A percentile compares a stretch with the other conserved stretches of the same genome.
Conservation (phyloP, 2,797 vertebrate genomes). For the Tauraco hartlaubi region DNA sequence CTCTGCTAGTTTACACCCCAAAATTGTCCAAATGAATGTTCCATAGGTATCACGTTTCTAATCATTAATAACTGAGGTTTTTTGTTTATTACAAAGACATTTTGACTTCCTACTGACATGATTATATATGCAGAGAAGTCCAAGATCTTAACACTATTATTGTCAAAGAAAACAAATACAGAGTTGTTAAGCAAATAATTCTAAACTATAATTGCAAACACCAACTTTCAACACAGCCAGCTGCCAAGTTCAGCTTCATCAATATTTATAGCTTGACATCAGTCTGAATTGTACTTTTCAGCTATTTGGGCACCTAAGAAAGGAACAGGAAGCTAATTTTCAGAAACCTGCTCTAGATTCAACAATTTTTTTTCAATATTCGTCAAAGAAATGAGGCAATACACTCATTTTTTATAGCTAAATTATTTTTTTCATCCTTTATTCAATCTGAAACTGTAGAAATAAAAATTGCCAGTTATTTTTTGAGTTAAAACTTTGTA, state of each 20-base stretch:
- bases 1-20: neutral
- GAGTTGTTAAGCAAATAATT: slow-evolving; percentile 43
- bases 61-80: neutral
- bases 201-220: slow-evolving; percentile 19
- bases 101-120: neutral
- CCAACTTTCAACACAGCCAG: slow-evolving; percentile 9
- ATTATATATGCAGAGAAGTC: neutral
- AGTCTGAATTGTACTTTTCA: neutral
- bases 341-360: neutral
- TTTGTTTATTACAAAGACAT: neutral
- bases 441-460: neutral
- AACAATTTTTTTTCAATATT: neutral
- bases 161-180: slow-evolving; percentile 28
- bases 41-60: neutral
- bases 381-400: neutral
- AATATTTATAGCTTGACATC: slow-evolving; percentile 40
- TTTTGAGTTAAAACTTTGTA: neutral
- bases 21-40: neutral
- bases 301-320: neutral
- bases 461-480: neutral
- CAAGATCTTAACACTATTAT: neutral
- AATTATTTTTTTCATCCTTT: neutral
- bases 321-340: neutral
- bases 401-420: neutral
- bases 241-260: slow-evolving; percentile 29